Conservation (phyloP, 2,113 vertebrate species). For the Bufo bufo region DNA sequence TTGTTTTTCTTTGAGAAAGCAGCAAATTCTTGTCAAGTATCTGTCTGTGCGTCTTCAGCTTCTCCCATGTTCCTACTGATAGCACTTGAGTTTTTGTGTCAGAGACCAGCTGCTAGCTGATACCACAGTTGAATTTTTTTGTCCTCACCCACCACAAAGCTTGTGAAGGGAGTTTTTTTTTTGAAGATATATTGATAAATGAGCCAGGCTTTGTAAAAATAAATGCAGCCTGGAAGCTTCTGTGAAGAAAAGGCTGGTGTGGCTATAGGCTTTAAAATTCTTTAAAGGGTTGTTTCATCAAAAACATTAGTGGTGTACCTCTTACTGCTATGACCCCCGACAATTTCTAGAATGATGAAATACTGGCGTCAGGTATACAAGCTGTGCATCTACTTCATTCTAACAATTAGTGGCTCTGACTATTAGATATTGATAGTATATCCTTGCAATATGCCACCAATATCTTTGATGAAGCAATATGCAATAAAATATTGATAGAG, state of each 20-base stretch:
- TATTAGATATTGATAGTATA: too few species aligned
- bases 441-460: too few species aligned
- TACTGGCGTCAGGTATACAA: too few species aligned
- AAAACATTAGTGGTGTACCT: too few species aligned
- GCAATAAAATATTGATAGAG: too few species aligned
- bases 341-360: neutral
- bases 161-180: slow-evolving; percentile 66
- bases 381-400: too few species aligned
- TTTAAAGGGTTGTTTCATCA: neutral
- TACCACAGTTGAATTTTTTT: slow-evolving; percentile 73
- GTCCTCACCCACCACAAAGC: slow-evolving; percentile 65
- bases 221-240: neutral
- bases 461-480: too few species aligned
- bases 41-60: slow-evolving; percentile 77
- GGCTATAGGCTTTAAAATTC: neutral
- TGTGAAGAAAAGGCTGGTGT: neutral
- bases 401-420: too few species aligned
- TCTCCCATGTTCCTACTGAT: slow-evolving; percentile 84
- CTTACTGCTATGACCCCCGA: neutral
- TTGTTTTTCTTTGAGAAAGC: slow-evolving; percentile 63
- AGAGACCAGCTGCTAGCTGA: slow-evolving; percentile 85
- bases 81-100: slow-evolving; percentile 86
- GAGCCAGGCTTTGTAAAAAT: slow-evolving; percentile 63
- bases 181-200: slow-evolving; percentile 66
- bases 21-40: slow-evolving; percentile 68